phyloP scores from a whole-genome alignment of 2,113 vertebrate species.

The Arizona elegans region DNA sequence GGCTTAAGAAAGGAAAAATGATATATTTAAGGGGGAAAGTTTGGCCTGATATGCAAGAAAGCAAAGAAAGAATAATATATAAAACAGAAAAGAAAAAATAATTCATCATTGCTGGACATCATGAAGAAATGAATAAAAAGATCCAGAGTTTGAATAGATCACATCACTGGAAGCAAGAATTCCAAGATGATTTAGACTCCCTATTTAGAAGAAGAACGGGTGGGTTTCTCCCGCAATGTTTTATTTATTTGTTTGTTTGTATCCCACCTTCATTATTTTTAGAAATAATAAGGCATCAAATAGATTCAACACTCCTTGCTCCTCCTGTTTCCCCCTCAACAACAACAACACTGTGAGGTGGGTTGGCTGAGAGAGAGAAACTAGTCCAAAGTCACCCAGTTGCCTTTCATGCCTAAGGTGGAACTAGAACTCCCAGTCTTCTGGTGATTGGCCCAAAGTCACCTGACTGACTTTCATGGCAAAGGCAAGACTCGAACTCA shows the following conservation, averaged over 20 bases:
- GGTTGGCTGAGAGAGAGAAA: not conserved
- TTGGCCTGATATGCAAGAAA: conserved; percentile 32
- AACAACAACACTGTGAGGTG: not conserved
- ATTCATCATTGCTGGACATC: not conserved
- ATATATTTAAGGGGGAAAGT: conserved; percentile 12
- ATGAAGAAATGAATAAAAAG: not conserved
- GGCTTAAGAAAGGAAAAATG: conserved; percentile 45
- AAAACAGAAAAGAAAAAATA: not conserved
- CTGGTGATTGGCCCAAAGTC: not conserved
- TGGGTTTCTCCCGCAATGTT: not conserved
- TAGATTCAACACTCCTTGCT: not conserved
- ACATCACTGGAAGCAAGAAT: not conserved
- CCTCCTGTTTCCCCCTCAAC: not conserved
- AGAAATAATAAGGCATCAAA: not conserved
- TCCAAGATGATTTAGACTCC: not conserved
- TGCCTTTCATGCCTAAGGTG: not conserved
- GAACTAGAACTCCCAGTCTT: not conserved
- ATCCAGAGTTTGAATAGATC: not conserved
- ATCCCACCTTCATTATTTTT: not conserved
- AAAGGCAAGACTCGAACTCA: not conserved
- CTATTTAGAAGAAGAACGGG: not conserved
- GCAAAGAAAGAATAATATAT: conserved; percentile 27
- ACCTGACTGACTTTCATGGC: not conserved
- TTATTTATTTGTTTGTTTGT: not conserved
- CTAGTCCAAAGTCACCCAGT: not conserved